These are phyloP conservation scores for Eupeodes luniger DNA, from an alignment of 2,888 invertebrate species.

Conservation along the genomic window DNA sequence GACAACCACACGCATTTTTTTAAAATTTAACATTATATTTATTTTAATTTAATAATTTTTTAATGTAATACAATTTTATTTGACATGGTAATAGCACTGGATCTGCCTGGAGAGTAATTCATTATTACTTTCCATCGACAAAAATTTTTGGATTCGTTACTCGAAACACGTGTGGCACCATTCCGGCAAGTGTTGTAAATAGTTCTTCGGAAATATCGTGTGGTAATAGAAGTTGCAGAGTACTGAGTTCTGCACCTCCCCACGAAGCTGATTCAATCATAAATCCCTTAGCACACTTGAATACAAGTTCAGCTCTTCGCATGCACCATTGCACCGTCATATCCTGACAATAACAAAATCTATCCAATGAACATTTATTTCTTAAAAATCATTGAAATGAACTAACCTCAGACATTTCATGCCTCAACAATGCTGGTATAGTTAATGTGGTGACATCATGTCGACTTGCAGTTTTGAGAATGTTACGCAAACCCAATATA, in stretches of 20 bases:
- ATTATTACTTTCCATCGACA: conserved; percentile 83
- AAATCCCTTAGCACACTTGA: conserved; percentile 99
- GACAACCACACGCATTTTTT: background rate
- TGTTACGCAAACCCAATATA: conserved; percentile 96
- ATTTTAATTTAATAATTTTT: background rate
- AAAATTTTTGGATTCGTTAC: conserved; percentile 96
- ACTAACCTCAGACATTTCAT: conserved; percentile 95
- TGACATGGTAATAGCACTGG: background rate
- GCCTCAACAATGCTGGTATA: conserved; percentile 95
- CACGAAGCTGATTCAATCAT: conserved; percentile 99
- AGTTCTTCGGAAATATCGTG: conserved; percentile 93
- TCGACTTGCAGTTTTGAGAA: conserved; percentile 96
- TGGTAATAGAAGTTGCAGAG: conserved; percentile 88
- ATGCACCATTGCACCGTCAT: conserved; percentile 99
- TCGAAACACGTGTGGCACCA: conserved; percentile 96
- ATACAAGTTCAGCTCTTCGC: conserved; percentile 97
- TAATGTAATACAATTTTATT: background rate
- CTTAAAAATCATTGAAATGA: background rate
- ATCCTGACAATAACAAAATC: conserved; percentile 85
- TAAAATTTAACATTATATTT: background rate
- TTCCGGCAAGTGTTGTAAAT: conserved; percentile 91
- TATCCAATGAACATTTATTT: background rate
- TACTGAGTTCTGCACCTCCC: conserved; percentile 92
- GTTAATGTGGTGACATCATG: conserved; percentile 97
- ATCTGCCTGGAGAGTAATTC: background rate